Evolutionary conservation across 2,888 invertebrate genomes (phyloP).

Genomic region (Agonopterix arenella): DNA sequence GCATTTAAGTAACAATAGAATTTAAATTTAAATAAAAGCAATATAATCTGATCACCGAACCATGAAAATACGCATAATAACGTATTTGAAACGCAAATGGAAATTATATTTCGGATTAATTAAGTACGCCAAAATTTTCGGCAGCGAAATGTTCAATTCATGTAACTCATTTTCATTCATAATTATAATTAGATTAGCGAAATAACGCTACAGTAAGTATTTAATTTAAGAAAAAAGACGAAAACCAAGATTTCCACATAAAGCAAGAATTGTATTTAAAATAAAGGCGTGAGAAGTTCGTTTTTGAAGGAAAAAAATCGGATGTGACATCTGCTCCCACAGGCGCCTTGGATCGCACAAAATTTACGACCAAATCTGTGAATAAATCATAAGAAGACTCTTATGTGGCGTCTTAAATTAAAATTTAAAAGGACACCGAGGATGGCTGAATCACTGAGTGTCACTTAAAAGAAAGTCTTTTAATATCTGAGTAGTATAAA

Average conservation of each 20-base stretch:
- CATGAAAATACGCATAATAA: neutral
- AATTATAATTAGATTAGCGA: constrained; percentile 1
- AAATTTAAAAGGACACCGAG: constrained; percentile 4
- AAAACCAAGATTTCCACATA: constrained; percentile 7
- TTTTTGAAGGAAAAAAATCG: constrained; percentile 34
- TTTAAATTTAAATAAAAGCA: too few species aligned
- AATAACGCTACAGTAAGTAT: neutral
- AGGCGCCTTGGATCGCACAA: constrained; percentile 25
- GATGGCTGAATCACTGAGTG: constrained; percentile 4
- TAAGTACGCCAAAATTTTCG: neutral
- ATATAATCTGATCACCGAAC: neutral
- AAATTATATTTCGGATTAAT: neutral
- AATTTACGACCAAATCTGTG: constrained; percentile 41
- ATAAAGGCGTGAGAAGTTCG: constrained; percentile 40
- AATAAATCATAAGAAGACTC: constrained; percentile 41
- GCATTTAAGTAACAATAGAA: too few species aligned
- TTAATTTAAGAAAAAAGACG: constrained; percentile 2
- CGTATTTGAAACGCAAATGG: neutral
- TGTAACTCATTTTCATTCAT: constrained; percentile 1
- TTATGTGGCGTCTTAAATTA: constrained; percentile 11
- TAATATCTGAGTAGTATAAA: neutral
- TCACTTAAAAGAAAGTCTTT: neutral
- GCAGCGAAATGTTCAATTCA: neutral
- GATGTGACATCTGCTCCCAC: constrained; percentile 48
- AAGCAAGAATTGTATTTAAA: constrained; percentile 10